A percentile compares a stretch with the other conserved stretches of the same genome.
phyloP scores from a whole-genome alignment of 2,888 invertebrate genomes.

The Megalurothrips usitatus region DNA sequence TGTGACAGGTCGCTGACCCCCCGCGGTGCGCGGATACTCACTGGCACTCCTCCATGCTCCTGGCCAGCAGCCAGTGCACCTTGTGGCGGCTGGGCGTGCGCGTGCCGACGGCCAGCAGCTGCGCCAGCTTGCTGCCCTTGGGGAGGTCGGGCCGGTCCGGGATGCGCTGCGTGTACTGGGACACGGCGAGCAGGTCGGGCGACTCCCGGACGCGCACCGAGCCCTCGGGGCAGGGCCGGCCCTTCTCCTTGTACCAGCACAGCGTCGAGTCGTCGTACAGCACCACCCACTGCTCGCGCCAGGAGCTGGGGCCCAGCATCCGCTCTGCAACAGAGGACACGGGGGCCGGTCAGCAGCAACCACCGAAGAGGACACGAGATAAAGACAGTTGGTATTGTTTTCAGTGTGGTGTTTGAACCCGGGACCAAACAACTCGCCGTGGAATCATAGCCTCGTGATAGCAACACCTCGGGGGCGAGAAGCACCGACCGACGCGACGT shows the following conservation, averaged over 20 bases:
- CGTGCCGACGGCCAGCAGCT: conserved; percentile 69
- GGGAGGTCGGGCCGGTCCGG: conserved; percentile 69
- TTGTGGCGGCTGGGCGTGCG: conserved; percentile 55
- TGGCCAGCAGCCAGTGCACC: conserved; percentile 77
- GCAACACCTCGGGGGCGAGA: no score
- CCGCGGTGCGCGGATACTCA: conserved; percentile 48
- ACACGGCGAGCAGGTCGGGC: conserved; percentile 74
- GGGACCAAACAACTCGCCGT: no score
- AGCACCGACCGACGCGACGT: no score
- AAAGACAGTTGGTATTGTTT: no score
- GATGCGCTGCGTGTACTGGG: conserved; percentile 73
- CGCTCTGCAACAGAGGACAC: conserved; percentile 57
- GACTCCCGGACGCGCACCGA: conserved; percentile 66
- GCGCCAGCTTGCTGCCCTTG: conserved; percentile 62
- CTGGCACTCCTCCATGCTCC: conserved; percentile 73
- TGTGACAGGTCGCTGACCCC: neutral
- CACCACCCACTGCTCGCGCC: conserved; percentile 82
- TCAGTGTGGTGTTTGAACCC: no score
- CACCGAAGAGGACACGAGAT: no score
- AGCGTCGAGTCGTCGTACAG: conserved; percentile 80
- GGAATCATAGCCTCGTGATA: no score
- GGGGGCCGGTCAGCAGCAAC: no score
- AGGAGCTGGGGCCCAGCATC: conserved; percentile 66
- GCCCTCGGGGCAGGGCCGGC: conserved; percentile 49
- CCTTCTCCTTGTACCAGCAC: conserved; percentile 74